Evolutionary conservation across 2,113 vertebrate genomes (phyloP).

Genomic region (Alouatta palliata): DNA sequence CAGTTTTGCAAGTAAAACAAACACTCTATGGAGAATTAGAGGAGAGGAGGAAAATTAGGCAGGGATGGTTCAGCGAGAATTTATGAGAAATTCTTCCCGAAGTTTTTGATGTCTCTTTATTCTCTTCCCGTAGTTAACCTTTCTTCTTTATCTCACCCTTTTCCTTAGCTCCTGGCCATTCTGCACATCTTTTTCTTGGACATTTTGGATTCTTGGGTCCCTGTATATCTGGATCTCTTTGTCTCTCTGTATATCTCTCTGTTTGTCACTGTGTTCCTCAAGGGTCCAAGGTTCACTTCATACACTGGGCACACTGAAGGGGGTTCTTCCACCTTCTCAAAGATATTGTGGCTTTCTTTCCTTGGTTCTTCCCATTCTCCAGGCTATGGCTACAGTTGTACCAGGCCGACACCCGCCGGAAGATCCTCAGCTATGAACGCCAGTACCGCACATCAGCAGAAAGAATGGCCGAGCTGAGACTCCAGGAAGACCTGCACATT

Average conservation of each 20-base stretch:
- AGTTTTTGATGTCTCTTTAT: not conserved
- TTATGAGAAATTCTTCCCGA: not conserved
- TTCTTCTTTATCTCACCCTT: not conserved
- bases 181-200: not conserved
- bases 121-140: not conserved
- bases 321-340: not conserved
- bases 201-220: not conserved
- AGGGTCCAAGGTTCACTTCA: not conserved
- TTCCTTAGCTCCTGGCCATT: not conserved
- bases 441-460: slow-evolving; percentile 89
- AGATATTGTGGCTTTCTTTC: not conserved
- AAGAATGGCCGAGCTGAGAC: slow-evolving; percentile 88
- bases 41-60: not conserved
- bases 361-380: slow-evolving; percentile 18
- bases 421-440: slow-evolving; percentile 80
- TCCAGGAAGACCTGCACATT: slow-evolving; percentile 87
- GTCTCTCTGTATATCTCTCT: not conserved
- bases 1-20: not conserved
- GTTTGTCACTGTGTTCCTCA: not conserved
- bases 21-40: not conserved
- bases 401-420: slow-evolving; percentile 83
- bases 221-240: not conserved
- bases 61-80: not conserved
- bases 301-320: not conserved
- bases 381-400: slow-evolving; percentile 91